Base-by-base conservation (phyloP, 2,888 invertebrate species). In the Germaria angustata region DNA sequence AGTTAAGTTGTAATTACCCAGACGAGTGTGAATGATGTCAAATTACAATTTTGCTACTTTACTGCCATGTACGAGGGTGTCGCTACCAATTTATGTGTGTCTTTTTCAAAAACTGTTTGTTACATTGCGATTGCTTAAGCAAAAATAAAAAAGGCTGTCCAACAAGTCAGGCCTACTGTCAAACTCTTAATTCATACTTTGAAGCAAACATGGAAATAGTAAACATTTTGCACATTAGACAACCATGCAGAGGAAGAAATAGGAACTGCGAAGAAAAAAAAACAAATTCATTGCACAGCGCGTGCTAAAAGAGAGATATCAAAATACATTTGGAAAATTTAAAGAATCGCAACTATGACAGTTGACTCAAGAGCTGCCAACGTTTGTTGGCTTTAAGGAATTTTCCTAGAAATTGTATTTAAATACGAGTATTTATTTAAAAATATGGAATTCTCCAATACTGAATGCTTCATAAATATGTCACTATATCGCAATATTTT, bases 121-220 rank as follows among this genome's bases (percentile, higher is more conserved):
- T 24, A 13, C 4, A 24, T 41, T 57, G 20, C 55, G 36, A 57
- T 20, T 41, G 49, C 39, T 59, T 61, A 34, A 9, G 41, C 8
- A n/a, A 32, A 32, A 39, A 17, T 28, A 36, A 55, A 66, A 32
- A 69, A 63, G 81, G 75, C 51, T 71, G 81, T 69, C 39, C 44
- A 46, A 78, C 81, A 78, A 82, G 81, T 82, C 81, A 82, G 78
- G 81, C 81, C 81, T 82, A 82, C 81, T 82, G 81, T 75, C 81
- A 79, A 79, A 69, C 63, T 71, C 17, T 78, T 44, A 65, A 63
- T 75, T 73, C 15, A 22, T 34, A 73, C 61, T 63, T 51, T 53
- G 51, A 20, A 32, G 65, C 51, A 15, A 24, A 72, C 39, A 15
- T 55, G 28, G 15, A 73, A 80, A 73, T 59, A 36, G n/a, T 13